phyloP scores from a whole-genome alignment of 2,113 vertebrate species.

The Cariama cristata region DNA sequence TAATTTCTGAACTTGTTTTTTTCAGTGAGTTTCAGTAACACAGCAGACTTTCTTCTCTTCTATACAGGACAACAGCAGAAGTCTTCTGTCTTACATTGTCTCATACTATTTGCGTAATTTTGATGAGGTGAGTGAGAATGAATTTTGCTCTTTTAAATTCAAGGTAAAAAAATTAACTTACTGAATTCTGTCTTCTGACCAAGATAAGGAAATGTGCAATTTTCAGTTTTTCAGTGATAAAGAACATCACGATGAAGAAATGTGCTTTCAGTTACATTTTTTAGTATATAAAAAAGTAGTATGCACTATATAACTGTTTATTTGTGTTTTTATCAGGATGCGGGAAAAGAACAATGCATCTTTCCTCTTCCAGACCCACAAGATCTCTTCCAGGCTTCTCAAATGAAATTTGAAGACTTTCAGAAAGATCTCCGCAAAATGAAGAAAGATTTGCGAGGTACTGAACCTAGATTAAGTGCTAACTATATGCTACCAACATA shows the following conservation, averaged over 20 bases:
- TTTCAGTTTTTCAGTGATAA: too few relatives aligned
- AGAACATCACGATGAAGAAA: too few relatives aligned
- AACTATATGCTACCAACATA: neutral
- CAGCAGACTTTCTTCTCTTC: constrained; percentile 4
- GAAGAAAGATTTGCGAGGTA: constrained; percentile 93
- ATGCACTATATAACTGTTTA: neutral
- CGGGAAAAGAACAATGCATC: constrained; percentile 89
- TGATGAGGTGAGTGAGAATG: constrained; percentile 88
- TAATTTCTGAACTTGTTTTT: neutral
- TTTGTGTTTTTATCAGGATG: constrained; percentile 82
- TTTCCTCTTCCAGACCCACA: constrained; percentile 95
- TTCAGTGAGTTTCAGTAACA: neutral
- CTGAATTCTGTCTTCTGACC: constrained; percentile 17
- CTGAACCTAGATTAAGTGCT: neutral
- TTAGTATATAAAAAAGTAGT: neutral
- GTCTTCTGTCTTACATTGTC: constrained; percentile 92
- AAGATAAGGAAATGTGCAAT: neutral
- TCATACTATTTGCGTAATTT: constrained; percentile 93
- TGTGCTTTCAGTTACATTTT: neutral
- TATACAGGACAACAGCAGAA: constrained; percentile 90
- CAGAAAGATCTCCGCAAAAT: constrained; percentile 92
- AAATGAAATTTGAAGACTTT: constrained; percentile 98
- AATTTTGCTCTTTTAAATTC: neutral
- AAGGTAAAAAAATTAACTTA: neutral
- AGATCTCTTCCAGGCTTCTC: constrained; percentile 95